Conservation (phyloP, 2,888 invertebrate species). For the Xiphydria camelus region DNA sequence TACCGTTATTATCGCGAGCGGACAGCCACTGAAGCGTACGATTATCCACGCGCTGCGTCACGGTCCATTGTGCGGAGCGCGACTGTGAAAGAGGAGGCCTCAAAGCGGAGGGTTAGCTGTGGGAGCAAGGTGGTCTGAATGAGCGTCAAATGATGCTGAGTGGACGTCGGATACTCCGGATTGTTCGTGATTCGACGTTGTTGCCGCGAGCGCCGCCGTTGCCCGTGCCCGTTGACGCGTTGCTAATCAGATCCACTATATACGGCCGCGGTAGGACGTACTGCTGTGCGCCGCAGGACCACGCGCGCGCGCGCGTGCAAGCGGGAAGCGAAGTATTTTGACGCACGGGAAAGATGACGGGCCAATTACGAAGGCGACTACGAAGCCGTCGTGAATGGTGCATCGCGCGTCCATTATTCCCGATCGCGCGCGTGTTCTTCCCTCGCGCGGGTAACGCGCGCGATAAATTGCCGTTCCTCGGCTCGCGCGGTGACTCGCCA, state of each 20-base stretch:
- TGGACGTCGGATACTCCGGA: constrained; percentile 29
- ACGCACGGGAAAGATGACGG: constrained; percentile 35
- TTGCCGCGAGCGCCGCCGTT: constrained; percentile 13
- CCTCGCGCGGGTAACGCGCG: background rate
- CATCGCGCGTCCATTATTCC: constrained; percentile 1
- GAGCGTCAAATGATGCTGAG: constrained; percentile 44
- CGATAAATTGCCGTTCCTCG: background rate
- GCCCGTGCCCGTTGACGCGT: constrained; percentile 25
- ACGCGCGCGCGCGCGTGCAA: constrained; percentile 15
- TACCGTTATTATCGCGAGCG: constrained; percentile 41
- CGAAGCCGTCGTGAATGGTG: background rate
- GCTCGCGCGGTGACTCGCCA: no score
- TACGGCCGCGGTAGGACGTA: constrained; percentile 16
- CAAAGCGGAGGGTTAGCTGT: constrained; percentile 2
- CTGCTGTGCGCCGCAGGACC: no score
- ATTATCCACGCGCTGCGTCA: constrained; percentile 45
- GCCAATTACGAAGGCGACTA: constrained; percentile 41
- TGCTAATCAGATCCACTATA: constrained; percentile 32
- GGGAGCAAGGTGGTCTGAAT: constrained; percentile 32
- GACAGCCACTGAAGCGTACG: constrained; percentile 47
- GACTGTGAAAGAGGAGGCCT: constrained; percentile 23
- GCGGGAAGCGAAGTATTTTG: no score
- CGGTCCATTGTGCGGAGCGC: constrained; percentile 20
- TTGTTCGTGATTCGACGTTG: constrained; percentile 17
- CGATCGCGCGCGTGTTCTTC: background rate